Evolutionary conservation across 2,113 vertebrate genomes (phyloP).

Genomic region (Gavialis gangeticus): DNA sequence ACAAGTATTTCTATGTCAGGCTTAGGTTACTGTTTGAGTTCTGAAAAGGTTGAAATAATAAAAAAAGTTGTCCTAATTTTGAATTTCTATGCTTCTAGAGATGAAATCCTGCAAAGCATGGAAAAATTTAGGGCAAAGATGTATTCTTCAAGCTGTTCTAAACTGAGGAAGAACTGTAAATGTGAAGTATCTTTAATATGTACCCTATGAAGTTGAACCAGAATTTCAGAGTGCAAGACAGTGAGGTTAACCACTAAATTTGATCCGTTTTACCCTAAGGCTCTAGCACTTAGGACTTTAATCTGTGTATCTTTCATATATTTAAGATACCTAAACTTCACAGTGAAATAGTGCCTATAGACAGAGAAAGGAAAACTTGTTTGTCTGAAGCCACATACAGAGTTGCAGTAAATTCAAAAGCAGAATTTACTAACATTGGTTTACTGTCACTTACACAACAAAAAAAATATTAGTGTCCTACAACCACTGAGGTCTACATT

Average conservation of each 20-base stretch:
- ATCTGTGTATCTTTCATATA: neutral
- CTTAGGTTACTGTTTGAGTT: neutral
- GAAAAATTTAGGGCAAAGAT: neutral
- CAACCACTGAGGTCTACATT: neutral
- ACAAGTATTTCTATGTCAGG: too few relatives aligned
- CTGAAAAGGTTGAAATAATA: neutral
- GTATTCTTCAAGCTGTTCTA: neutral
- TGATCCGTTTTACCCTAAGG: neutral
- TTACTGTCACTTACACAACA: neutral
- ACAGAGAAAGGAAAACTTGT: neutral
- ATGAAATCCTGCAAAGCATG: neutral
- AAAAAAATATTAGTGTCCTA: neutral
- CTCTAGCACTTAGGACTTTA: neutral
- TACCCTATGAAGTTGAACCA: neutral
- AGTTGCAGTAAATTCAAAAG: neutral
- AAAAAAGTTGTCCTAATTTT: neutral
- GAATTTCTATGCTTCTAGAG: neutral
- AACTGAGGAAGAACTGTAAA: neutral
- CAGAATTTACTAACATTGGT: neutral
- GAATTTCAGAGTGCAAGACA: neutral
- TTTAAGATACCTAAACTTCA: neutral
- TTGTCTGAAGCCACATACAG: neutral
- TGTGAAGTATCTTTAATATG: neutral
- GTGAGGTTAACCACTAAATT: neutral
- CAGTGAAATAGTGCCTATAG: neutral